phyloP scores from a whole-genome alignment of 2,797 vertebrate species.

The Tympanoctomys barrerae region DNA sequence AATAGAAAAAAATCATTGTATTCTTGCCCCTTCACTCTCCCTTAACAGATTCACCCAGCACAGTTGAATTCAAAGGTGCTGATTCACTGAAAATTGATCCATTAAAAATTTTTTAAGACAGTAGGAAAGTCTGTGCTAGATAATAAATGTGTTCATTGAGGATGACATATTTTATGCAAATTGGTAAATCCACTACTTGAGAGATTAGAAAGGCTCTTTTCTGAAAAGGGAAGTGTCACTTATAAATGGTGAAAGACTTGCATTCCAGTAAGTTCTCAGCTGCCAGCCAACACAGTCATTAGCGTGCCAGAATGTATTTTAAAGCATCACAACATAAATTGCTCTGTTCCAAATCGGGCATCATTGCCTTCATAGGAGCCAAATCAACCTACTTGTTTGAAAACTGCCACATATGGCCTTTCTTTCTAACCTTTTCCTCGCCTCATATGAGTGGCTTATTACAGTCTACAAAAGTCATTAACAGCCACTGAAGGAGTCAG shows the following conservation, averaged over 20 bases:
- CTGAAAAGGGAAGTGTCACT: conserved; percentile 48
- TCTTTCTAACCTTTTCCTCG: conserved; percentile 63
- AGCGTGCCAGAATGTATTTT: conserved; percentile 74
- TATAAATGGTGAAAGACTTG: conserved; percentile 63
- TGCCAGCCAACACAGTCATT: conserved; percentile 74
- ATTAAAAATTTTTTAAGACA: conserved; percentile 37
- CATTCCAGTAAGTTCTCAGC: conserved; percentile 71
- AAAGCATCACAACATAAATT: conserved; percentile 69
- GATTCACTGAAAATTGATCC: conserved; percentile 58
- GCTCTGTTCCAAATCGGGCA: conserved; percentile 69
- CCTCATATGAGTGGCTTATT: not conserved
- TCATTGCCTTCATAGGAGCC: conserved; percentile 41
- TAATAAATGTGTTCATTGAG: conserved; percentile 60
- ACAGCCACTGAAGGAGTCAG: not conserved
- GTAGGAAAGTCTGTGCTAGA: conserved; percentile 59
- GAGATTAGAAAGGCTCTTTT: conserved; percentile 64
- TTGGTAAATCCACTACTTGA: conserved; percentile 54
- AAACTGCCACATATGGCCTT: conserved; percentile 65
- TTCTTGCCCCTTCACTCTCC: not conserved
- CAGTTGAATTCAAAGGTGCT: conserved; percentile 62
- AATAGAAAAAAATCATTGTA: conserved; percentile 60
- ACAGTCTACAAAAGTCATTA: not conserved
- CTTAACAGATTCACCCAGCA: conserved; percentile 6
- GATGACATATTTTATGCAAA: conserved; percentile 75
- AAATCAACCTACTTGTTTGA: conserved; percentile 71